Evolutionary conservation across 2,797 vertebrate genomes (phyloP).

Genomic region (Mallotus villosus): DNA sequence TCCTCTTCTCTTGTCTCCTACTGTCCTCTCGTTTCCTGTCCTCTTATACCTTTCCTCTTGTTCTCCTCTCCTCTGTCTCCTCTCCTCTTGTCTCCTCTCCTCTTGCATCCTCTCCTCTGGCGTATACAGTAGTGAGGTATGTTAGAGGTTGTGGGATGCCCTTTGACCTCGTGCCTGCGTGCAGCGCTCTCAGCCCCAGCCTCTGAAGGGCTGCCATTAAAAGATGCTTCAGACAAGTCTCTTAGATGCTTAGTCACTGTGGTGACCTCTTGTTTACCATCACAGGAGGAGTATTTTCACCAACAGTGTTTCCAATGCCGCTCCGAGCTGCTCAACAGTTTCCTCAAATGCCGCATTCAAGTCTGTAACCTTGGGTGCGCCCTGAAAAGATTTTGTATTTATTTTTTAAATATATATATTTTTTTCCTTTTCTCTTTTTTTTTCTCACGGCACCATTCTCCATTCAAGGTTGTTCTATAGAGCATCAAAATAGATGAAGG

Average conservation of each 20-base stretch:
- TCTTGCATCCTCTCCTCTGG: not conserved
- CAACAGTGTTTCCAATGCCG: conserved; percentile 58
- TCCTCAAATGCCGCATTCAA: too few relatives aligned
- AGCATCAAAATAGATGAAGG: conserved; percentile 59
- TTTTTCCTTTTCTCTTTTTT: conserved; percentile 33
- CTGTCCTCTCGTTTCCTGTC: too few relatives aligned
- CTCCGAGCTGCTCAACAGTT: conserved; percentile 31
- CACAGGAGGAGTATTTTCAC: conserved; percentile 53
- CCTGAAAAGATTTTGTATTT: conserved; percentile 61
- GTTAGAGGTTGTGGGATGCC: conserved; percentile 45
- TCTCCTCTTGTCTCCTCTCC: too few relatives aligned
- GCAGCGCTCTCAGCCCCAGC: not conserved
- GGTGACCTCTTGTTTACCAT: conserved; percentile 66
- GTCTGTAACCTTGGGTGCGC: conserved; percentile 61
- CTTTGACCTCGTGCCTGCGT: conserved; percentile 27
- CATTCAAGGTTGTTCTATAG: conserved; percentile 59
- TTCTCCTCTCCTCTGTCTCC: not conserved
- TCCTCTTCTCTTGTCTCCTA: too few relatives aligned
- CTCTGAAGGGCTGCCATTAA: conserved; percentile 66
- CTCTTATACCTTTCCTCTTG: conserved; percentile 20
- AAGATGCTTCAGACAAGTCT: conserved; percentile 58
- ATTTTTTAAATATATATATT: conserved; percentile 16
- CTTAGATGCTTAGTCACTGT: conserved; percentile 57
- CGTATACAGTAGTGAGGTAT: conserved; percentile 40
- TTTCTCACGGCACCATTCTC: conserved; percentile 35